Evolutionary conservation across 2,113 vertebrate genomes (phyloP).

Genomic region (Sander vitreus): DNA sequence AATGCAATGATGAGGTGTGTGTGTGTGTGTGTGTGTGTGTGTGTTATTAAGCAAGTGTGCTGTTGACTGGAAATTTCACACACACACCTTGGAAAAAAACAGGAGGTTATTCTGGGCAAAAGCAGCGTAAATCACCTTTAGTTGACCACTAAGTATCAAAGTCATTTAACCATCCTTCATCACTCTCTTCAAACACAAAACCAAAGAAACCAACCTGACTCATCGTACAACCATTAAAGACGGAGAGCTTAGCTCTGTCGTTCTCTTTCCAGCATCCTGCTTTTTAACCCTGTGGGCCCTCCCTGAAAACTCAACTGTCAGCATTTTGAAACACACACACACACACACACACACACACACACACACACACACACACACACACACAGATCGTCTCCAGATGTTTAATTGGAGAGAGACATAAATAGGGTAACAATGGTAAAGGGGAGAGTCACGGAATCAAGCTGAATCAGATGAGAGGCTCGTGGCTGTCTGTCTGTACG

Average conservation of each 20-base stretch:
- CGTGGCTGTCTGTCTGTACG: conserved; percentile 43
- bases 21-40: background rate
- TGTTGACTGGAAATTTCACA: conserved; percentile 11
- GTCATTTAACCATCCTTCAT: conserved; percentile 42
- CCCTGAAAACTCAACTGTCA: conserved; percentile 41
- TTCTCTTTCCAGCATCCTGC: conserved; percentile 6
- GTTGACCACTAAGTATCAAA: conserved; percentile 41
- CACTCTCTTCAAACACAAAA: conserved; percentile 23
- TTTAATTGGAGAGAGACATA: conserved; percentile 71
- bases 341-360: conserved; percentile 28
- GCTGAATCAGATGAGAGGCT: conserved; percentile 61
- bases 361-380: conserved; percentile 41
- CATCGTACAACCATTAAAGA: conserved; percentile 29
- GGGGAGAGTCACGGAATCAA: conserved; percentile 35
- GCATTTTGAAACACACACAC: conserved; percentile 35
- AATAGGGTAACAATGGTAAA: conserved; percentile 66
- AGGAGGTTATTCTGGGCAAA: conserved; percentile 26
- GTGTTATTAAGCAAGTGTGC: conserved; percentile 22
- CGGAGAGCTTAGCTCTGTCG: background rate
- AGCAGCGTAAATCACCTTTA: conserved; percentile 32
- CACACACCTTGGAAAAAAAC: background rate
- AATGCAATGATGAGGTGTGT: conserved; percentile 22
- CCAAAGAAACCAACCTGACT: conserved; percentile 48
- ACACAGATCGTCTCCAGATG: conserved; percentile 78
- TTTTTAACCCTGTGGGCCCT: conserved; percentile 40